Percentiles rank a stretch among this genome's conserved stretches.
These are phyloP conservation scores for Frankliniella fusca DNA, from an alignment of 2,888 invertebrate species.

Conservation along the genomic window DNA sequence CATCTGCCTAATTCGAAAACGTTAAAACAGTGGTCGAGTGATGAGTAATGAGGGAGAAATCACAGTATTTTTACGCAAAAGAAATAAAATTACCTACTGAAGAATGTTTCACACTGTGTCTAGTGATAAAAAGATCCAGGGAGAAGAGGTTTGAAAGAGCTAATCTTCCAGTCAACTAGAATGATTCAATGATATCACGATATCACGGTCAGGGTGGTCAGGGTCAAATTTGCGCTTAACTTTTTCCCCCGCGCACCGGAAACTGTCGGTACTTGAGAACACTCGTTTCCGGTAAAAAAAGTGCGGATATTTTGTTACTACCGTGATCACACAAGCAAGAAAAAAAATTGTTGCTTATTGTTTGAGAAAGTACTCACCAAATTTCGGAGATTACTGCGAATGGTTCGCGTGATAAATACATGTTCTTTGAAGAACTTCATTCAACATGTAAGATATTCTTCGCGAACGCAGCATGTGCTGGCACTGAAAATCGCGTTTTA, in stretches of 20 bases:
- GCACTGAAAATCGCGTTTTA: neutral
- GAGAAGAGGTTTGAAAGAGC: no score
- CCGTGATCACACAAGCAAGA: neutral
- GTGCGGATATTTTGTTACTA: neutral
- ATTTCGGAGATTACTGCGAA: neutral
- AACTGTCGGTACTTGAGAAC: neutral
- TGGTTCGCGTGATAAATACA: neutral
- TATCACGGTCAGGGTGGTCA: neutral
- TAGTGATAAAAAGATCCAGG: no score
- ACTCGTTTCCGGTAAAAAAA: neutral
- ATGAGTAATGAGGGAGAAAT: no score
- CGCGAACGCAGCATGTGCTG: neutral
- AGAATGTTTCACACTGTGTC: no score
- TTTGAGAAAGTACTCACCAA: neutral
- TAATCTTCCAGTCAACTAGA: no score
- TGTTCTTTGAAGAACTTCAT: neutral
- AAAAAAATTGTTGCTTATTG: neutral
- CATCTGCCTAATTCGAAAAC: no score
- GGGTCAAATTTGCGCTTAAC: neutral
- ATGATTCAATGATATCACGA: neutral
- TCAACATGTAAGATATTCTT: neutral
- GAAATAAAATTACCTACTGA: no score
- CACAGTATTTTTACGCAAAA: no score
- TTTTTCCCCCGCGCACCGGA: neutral
- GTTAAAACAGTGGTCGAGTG: no score